Percentiles rank a stretch among this genome's conserved stretches.
These are phyloP conservation scores for Trididemnum miniatum DNA, from an alignment of 23 tunicate genomes.

Conservation along the genomic window DNA sequence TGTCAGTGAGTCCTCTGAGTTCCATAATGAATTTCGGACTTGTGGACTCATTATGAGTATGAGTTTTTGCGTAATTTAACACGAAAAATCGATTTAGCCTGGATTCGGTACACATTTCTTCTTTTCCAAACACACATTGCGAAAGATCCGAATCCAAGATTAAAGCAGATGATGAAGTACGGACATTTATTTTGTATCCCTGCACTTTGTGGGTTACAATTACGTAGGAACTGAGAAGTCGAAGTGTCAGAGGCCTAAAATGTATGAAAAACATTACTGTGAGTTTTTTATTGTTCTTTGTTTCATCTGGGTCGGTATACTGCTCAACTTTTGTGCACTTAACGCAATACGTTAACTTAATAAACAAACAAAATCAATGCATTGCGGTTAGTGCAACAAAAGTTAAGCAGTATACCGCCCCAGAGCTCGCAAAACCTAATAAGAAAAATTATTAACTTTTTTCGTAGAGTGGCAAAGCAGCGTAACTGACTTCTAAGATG, in stretches of 20 bases:
- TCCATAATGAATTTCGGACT: conserved; percentile 7
- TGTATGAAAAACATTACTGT: background rate
- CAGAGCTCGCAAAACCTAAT: too few species aligned
- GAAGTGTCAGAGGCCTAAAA: background rate
- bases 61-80: background rate
- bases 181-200: conserved; percentile 18
- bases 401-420: too few species aligned
- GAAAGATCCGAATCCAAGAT: conserved; percentile 16
- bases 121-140: background rate
- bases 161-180: background rate
- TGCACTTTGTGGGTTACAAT: conserved; percentile 33
- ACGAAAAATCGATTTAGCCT: conserved; percentile 17
- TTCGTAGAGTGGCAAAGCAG: too few species aligned
- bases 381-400: too few species aligned
- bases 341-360: too few species aligned
- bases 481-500: too few species aligned
- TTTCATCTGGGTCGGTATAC: background rate
- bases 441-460: too few species aligned
- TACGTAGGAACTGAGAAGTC: conserved; percentile 39
- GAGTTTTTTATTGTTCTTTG: background rate
- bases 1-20: conserved; percentile 2
- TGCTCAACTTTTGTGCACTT: too few species aligned
- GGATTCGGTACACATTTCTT: conserved; percentile 14
- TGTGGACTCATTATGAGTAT: background rate
- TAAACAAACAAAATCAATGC: too few species aligned